A percentile compares a stretch with the other conserved stretches of the same genome.
Evolutionary conservation across 2,797 vertebrate genomes (phyloP).

Genomic region (Erpetoichthys calabaricus): DNA sequence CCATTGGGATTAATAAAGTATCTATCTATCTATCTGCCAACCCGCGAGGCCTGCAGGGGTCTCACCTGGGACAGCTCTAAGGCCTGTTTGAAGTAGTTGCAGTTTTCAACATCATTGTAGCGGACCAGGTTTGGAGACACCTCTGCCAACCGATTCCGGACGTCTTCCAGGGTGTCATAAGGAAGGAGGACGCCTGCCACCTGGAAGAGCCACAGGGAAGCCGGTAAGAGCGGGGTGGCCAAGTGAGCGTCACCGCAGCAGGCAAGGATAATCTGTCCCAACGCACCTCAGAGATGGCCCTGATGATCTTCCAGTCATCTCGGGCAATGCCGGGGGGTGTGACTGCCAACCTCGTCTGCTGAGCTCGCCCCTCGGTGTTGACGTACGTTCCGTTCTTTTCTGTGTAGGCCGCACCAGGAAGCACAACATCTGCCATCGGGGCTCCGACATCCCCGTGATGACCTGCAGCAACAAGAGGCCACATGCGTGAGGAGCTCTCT

Average conservation of each 20-base stretch:
- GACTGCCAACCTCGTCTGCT: constrained; percentile 83
- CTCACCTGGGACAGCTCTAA: constrained; percentile 74
- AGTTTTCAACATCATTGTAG: constrained; percentile 81
- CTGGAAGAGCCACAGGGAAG: constrained; percentile 34
- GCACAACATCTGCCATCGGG: constrained; percentile 79
- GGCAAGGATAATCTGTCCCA: constrained; percentile 4
- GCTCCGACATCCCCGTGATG: constrained; percentile 91
- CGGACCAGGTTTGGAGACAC: constrained; percentile 86
- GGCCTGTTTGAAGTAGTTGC: constrained; percentile 90
- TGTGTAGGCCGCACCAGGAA: constrained; percentile 87
- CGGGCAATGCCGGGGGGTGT: constrained; percentile 81
- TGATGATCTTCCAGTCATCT: constrained; percentile 91
- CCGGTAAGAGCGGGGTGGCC: neutral
- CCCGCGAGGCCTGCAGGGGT: neutral
- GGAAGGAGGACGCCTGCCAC: constrained; percentile 72
- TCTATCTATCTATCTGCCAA: no score
- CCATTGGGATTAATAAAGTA: no score
- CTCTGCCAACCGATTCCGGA: constrained; percentile 71
- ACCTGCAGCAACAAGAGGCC: constrained; percentile 42
- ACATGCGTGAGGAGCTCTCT: neutral
- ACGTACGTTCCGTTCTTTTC: constrained; percentile 85
- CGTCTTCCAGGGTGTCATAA: constrained; percentile 71
- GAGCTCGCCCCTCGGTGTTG: constrained; percentile 88
- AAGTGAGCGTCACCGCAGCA: neutral
- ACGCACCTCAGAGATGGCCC: constrained; percentile 84